Base-by-base conservation (phyloP, 2,113 vertebrate genomes). In the Antechinus flavipes region DNA sequence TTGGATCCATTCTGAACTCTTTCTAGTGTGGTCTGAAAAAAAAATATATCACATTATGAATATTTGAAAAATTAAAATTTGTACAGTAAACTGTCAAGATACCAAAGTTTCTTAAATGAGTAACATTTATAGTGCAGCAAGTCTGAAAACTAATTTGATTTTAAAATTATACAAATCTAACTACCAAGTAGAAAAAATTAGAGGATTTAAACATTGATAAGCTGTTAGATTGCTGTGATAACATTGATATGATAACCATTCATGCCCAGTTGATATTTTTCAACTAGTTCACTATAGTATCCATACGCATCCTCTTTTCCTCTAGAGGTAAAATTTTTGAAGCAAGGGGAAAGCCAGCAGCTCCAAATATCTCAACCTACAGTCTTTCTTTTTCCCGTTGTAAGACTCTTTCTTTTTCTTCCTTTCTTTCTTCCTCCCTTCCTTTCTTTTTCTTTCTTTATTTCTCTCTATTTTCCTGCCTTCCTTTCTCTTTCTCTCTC, bases 321-420 rank as follows among this genome's bases (percentile, higher is more conserved):
- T 68, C 30, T 35, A 30, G 27, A 30, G 56, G 2, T 61, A 61
- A 61, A 35, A 14, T 11, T 68, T 68, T 35, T 68, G 27, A 35
- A 35, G 58, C 30, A 68, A 61, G 30, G 58, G 58, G 30, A 68
- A 68, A 68, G 30, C 10, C 27, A 61, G 27, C 58, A 61, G 56
- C 30, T 35, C 58, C 30, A 30, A 68, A 27, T 3, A 68, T 68
- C 58, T 35, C 58, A 68, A 68, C 35, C 11, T 30, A 30, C 12
- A 68, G 30, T 9, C 30, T 68, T 68, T 68, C 58, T 35, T 14
- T 68, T 68, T 30, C 58, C 30, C 30, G 3, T 35, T 14, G 22
- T 68, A 50, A 94, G 56, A 91, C 26, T 68, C 89, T 95, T 54
- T 90, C 46, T 50, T n/a, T 89, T 49, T 27, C 92, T 84, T 61